Percentiles rank a stretch among this genome's conserved stretches.
Conservation (phyloP, 2,797 vertebrate species). For the Glyptemys insculpta region DNA sequence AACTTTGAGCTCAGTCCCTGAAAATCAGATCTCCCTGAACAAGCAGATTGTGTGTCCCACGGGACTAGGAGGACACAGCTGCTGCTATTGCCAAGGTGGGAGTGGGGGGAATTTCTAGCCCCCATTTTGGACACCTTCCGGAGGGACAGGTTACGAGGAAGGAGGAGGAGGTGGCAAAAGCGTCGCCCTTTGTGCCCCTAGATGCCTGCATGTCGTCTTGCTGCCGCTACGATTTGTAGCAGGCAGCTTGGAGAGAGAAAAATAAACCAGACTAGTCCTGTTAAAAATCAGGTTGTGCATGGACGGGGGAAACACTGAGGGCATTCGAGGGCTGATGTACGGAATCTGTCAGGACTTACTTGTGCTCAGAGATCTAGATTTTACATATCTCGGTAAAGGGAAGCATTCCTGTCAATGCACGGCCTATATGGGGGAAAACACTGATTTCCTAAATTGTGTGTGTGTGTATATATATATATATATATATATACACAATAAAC, state of each 20-base stretch:
- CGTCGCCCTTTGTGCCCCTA: not conserved
- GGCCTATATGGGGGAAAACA: no score
- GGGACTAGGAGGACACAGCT: slow-evolving; percentile 24
- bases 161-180: not conserved
- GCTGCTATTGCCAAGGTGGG: not conserved
- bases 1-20: slow-evolving; percentile 10
- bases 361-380: not conserved
- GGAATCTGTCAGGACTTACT: not conserved
- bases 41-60: not conserved
- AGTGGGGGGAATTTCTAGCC: slow-evolving; percentile 3
- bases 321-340: not conserved
- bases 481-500: no score
- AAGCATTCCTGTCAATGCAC: no score
- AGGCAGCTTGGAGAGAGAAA: not conserved
- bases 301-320: not conserved
- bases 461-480: not conserved
- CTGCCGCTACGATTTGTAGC: not conserved
- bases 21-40: not conserved
- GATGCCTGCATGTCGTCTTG: not conserved
- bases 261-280: not conserved
- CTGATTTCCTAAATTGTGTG: not conserved
- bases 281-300: not conserved
- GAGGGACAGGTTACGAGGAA: not conserved
- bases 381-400: not conserved
- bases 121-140: not conserved